Evolutionary conservation across 2,888 invertebrate genomes (phyloP), one percentile per base, ranked within the genome.

Genomic region (Liopterus haemorrhoidalis): DNA sequence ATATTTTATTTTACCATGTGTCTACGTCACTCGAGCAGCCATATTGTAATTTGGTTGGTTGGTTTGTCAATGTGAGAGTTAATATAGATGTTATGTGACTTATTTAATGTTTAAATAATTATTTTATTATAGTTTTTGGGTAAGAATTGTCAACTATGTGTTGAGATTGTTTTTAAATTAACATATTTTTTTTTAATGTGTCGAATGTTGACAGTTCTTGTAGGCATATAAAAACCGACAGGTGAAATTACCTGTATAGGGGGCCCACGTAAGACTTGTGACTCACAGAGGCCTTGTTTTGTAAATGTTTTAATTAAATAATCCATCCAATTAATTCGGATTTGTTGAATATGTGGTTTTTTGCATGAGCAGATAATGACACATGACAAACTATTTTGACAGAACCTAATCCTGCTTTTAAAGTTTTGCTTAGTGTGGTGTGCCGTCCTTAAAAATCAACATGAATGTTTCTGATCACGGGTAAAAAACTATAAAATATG

Each of bases 401-500:
- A 5, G 5, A 6, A 22, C 5, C 9, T 22, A 22, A 22, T 22
- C 9, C 9, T 36, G 15, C 25, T 37, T 18, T 18, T 24, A 37
- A 25, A 25, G 16, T 25, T 25, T 11, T 25, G 39, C 39, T 39
- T 32, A 44, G 45, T 45, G 38, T 45, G 45, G 52, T 45, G 21
- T 14, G 38, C 49, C 45, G 50, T 49, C 42, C 49, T 45, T 41
- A 52, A 41, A 47, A 50, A 54, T 54, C 69, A 73, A 64, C 64
- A 84, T 83, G 83, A 84, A 84, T 74, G 79, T 82, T 69, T 82
- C 83, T 59, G 83, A 84, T 73, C 82, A 83, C 73, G 83, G 83
- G 83, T 84, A 82, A 81, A 56, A n/a, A n/a, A n/a, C n/a, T n/a
- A n/a, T n/a, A n/a, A n/a, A n/a, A n/a, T n/a, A n/a, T n/a, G n/a